These are phyloP conservation scores for Drosophila arawakana DNA, from an alignment of 1,140 invertebrate genomes.

Conservation along the genomic window DNA sequence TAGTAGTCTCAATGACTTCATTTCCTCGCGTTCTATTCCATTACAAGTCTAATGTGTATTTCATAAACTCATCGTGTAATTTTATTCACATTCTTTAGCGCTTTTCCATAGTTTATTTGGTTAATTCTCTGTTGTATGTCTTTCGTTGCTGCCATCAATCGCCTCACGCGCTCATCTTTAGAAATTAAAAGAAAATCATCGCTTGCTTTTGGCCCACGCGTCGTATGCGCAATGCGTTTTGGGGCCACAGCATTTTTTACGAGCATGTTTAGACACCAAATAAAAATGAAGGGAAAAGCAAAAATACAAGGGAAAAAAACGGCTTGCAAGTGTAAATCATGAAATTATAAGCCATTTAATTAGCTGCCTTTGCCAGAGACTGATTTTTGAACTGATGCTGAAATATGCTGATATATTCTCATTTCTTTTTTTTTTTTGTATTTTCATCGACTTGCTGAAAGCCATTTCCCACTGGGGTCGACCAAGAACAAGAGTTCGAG, in stretches of 20 bases:
- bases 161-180: conserved; percentile 26
- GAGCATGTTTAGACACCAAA: conserved; percentile 57
- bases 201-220: conserved; percentile 20
- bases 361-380: conserved; percentile 50
- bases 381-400: conserved; percentile 39
- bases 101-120: not conserved
- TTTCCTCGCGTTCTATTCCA: too few species aligned
- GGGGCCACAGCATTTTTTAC: conserved; percentile 55
- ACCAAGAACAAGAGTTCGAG: not conserved
- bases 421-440: not conserved
- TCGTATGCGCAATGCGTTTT: conserved; percentile 53
- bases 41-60: too few species aligned
- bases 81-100: not conserved
- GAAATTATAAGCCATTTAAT: conserved; percentile 81
- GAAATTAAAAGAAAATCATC: conserved; percentile 6
- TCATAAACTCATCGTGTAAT: too few species aligned
- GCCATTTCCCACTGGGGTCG: conserved; percentile 60
- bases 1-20: too few species aligned
- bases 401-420: conserved; percentile 67
- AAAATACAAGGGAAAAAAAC: conserved; percentile 16
- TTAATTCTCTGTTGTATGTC: not conserved
- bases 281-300: conserved; percentile 30
- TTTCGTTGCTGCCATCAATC: conserved; percentile 31
- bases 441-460: conserved; percentile 54
- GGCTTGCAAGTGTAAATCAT: conserved; percentile 73